Percentiles rank a stretch among this genome's conserved stretches.
These are phyloP conservation scores for Pluvianellus socialis DNA, from an alignment of 2,113 vertebrate species.

Conservation along the genomic window DNA sequence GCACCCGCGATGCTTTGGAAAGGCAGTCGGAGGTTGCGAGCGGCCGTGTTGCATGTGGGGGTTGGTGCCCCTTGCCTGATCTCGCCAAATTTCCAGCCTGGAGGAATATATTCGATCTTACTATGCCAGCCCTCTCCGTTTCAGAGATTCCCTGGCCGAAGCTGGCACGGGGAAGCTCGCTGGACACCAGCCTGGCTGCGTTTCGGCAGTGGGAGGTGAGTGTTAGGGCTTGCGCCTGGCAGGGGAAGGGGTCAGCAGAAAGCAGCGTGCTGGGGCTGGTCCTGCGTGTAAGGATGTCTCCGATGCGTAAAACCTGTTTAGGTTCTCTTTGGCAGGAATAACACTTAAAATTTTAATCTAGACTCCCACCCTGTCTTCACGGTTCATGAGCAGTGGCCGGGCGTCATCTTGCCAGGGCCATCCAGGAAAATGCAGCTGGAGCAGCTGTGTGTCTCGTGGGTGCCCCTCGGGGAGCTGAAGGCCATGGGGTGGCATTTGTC, in stretches of 20 bases:
- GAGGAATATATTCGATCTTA: background rate
- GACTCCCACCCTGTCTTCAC: background rate
- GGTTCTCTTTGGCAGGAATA: background rate
- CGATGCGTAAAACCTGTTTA: background rate
- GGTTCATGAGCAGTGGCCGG: background rate
- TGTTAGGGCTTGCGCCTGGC: background rate
- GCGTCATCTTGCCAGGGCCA: background rate
- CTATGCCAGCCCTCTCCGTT: background rate
- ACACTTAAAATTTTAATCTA: background rate
- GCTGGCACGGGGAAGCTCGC: fast-evolving
- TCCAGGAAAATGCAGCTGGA: background rate
- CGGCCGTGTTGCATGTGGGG: fast-evolving
- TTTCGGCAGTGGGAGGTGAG: background rate
- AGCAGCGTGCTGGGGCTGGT: background rate
- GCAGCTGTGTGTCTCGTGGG: fast-evolving
- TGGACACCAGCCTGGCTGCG: background rate
- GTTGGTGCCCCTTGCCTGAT: background rate
- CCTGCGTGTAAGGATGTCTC: background rate
- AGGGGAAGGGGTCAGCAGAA: background rate
- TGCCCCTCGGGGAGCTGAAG: background rate
- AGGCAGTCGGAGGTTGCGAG: background rate
- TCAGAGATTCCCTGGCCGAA: background rate
- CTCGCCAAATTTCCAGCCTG: background rate
- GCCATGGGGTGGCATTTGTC: background rate
- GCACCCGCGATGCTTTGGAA: background rate